Percentiles rank a stretch among this genome's conserved stretches.
Evolutionary conservation across 2,797 vertebrate species (phyloP).

Genomic region (Petrocephalus sullivani): DNA sequence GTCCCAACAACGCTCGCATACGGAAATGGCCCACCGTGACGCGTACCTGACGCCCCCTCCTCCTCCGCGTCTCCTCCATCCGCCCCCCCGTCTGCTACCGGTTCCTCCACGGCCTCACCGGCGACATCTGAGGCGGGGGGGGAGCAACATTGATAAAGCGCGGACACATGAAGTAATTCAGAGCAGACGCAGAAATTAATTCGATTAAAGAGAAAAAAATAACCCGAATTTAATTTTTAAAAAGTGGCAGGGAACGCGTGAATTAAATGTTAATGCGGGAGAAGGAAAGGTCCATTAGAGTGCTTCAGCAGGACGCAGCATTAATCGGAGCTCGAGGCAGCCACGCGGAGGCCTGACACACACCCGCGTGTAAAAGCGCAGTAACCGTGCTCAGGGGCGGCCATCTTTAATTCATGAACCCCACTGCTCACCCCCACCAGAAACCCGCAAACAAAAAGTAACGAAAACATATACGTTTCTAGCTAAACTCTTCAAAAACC

Average conservation of each 20-base stretch:
- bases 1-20: neutral
- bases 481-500: neutral
- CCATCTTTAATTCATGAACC: constrained; percentile 10
- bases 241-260: neutral
- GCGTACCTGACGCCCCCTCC: constrained; percentile 47
- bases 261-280: constrained; percentile 18
- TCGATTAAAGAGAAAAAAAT: constrained; percentile 18
- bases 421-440: neutral
- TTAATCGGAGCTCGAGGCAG: neutral
- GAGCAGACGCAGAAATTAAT: constrained; percentile 29
- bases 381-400: neutral
- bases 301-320: constrained; percentile 18
- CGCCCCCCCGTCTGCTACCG: constrained; percentile 38
- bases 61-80: constrained; percentile 40
- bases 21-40: neutral
- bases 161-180: constrained; percentile 1
- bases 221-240: neutral
- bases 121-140: constrained; percentile 36
- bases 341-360: neutral
- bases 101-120: constrained; percentile 24
- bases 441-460: neutral
- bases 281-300: neutral
- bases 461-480: constrained; percentile 6
- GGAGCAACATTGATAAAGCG: neutral
- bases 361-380: neutral